Evolutionary conservation across 2,113 vertebrate genomes (phyloP), one percentile per base, ranked within the genome.

Genomic region (Nematolebias whitei): DNA sequence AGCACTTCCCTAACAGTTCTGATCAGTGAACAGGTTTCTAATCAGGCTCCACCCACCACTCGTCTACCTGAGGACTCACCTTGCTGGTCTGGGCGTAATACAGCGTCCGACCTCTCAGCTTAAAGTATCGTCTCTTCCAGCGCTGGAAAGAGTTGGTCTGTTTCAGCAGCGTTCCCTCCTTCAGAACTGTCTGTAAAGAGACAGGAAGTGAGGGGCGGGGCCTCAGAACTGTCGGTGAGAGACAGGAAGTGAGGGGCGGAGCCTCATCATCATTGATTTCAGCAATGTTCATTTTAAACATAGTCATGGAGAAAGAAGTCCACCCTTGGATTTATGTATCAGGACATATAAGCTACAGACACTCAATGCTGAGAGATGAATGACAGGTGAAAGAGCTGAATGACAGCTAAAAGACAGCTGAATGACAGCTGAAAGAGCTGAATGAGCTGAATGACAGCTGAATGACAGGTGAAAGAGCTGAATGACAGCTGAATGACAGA

Each of bases 1-100:
- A 19, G 11, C 22, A 48, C 10, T 7, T 29, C 26, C 7, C 7
- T 29, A 29, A 29, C 26, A 29, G 26, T 29, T 7, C 19, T 23
- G 3, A 59, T 26, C 40, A 59, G n/a, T 26, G 16, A 55, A 18
- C 2, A 3, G 7, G 22, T 3, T 15, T 13, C 23, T 10, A 4
- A 40, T 16, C 54, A 47, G 44, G 29, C 52, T 39, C 52, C 32
- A 5, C 52, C 29, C 29, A 26, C 48, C 8, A 5, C 13, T 5
- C 12, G 5, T 12, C 12, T 4, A 26, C 38, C 48, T 41, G 48
- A 26, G 8, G 10, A 16, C 54, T 58, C 43, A 55, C 97, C 95
- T 98, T 98, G 12, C 96, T 92, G 7, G 95, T 98, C 89, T 98
- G 96, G 69, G 97, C 98, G 54, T 99, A 99, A 92, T 99, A 99